Conservation (phyloP, 2,797 vertebrate genomes). For the Bradypus variegatus region DNA sequence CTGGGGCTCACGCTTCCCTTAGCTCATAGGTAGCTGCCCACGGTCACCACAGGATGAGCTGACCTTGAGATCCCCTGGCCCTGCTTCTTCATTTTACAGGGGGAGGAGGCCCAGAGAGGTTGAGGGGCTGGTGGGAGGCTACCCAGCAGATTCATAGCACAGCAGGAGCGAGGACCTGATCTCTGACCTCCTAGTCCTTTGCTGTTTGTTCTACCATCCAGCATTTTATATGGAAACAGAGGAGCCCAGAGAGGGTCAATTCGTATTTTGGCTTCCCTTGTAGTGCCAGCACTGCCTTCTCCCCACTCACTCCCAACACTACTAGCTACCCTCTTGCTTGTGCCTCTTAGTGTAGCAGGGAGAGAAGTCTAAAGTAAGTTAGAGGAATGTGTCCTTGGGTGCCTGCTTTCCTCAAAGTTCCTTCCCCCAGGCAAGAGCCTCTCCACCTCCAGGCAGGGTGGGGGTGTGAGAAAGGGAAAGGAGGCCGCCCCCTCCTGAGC, state of each 20-base stretch:
- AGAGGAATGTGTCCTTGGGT: not conserved
- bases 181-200: not conserved
- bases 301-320: no score
- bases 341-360: not conserved
- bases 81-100: not conserved
- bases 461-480: no score
- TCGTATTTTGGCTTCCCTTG: not conserved
- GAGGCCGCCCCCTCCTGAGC: not conserved
- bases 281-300: not conserved
- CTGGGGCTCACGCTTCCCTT: no score
- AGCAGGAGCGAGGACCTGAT: not conserved
- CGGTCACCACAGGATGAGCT: not conserved
- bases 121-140: not conserved
- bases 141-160: not conserved
- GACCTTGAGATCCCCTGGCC: not conserved
- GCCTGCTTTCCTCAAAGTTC: not conserved
- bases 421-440: not conserved
- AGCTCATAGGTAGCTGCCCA: not conserved
- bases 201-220: accelerated
- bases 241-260: not conserved
- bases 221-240: not conserved
- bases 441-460: no score
- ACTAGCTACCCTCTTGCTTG: not conserved
- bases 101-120: not conserved
- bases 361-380: not conserved